Percentiles rank a stretch among this genome's conserved stretches.
These are phyloP conservation scores for Polypterus bichir DNA, from an alignment of 2,113 vertebrate genomes.

Conservation along the genomic window DNA sequence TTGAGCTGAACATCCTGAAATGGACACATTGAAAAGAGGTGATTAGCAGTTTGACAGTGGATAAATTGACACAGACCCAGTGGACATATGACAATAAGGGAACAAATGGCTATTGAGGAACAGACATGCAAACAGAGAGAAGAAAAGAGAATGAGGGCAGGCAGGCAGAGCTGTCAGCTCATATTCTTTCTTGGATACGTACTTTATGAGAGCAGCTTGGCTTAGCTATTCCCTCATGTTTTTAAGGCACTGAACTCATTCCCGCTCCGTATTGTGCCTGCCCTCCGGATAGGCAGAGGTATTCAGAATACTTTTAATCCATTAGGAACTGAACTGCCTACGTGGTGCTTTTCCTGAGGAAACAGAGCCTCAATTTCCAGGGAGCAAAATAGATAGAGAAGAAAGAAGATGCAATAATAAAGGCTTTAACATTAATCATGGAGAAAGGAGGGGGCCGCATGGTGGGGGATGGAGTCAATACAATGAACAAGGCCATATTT, in stretches of 20 bases:
- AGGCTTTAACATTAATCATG: constrained; percentile 39
- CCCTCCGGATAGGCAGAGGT: constrained; percentile 34
- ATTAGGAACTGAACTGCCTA: constrained; percentile 33
- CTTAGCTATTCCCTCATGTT: no score
- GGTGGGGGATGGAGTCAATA: constrained; percentile 27
- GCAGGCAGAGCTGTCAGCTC: no score
- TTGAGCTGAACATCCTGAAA: no score
- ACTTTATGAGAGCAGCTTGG: no score
- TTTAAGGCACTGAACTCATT: no score
- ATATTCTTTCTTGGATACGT: no score
- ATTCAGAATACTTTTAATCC: constrained; percentile 36
- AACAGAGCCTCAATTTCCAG: constrained; percentile 37
- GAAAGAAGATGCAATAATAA: constrained; percentile 38
- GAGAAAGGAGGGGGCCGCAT: constrained; percentile 22
- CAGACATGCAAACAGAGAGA: constrained; percentile 28
- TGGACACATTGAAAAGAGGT: no score
- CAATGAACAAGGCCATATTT: constrained; percentile 25
- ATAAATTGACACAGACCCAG: no score
- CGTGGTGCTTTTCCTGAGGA: constrained; percentile 14
- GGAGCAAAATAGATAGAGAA: constrained; percentile 27
- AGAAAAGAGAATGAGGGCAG: constrained; percentile 22
- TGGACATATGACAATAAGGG: no score
- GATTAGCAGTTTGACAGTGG: no score
- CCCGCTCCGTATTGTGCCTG: constrained; percentile 15
- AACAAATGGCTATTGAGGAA: constrained; percentile 1